Evolutionary conservation across 2,888 invertebrate genomes (phyloP).

Genomic region (Philhelius pedissequus): DNA sequence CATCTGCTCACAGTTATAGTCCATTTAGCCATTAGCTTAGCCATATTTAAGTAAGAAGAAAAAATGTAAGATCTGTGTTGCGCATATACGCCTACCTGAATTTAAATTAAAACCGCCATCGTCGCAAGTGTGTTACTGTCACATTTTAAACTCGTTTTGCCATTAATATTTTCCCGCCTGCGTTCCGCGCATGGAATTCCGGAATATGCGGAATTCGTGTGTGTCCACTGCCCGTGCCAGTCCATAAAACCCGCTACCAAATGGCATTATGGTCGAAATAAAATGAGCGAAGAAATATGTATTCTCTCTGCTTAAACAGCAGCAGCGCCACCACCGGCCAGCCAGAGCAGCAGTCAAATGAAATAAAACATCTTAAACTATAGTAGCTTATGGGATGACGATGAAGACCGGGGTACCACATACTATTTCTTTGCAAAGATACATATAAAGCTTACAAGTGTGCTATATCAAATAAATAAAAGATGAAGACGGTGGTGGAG

Average conservation of each 20-base stretch:
- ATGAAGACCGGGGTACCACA: conserved; percentile 17
- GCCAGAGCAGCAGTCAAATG: conserved; percentile 48
- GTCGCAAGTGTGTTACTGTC: conserved; percentile 62
- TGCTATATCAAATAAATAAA: not conserved
- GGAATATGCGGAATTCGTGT: conserved; percentile 35
- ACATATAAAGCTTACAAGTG: no score
- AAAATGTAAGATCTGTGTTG: conserved; percentile 35
- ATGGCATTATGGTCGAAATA: not conserved
- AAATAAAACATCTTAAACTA: conserved; percentile 44
- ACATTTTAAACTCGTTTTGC: conserved; percentile 57
- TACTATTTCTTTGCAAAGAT: conserved; percentile 34
- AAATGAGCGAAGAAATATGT: not conserved
- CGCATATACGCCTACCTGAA: conserved; percentile 47
- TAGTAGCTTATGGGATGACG: conserved; percentile 46
- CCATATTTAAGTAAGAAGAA: not conserved
- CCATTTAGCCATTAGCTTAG: conserved; percentile 7
- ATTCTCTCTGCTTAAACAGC: not conserved
- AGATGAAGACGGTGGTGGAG: conserved; percentile 9
- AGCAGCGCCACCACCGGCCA: no score
- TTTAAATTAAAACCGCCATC: conserved; percentile 21
- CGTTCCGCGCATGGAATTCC: conserved; percentile 29
- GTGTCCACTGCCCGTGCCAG: conserved; percentile 19
- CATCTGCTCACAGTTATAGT: conserved; percentile 30
- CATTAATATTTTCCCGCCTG: not conserved
- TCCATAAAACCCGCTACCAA: not conserved